Base-by-base conservation (phyloP, 2,888 invertebrate species). In the Germaria angustata region DNA sequence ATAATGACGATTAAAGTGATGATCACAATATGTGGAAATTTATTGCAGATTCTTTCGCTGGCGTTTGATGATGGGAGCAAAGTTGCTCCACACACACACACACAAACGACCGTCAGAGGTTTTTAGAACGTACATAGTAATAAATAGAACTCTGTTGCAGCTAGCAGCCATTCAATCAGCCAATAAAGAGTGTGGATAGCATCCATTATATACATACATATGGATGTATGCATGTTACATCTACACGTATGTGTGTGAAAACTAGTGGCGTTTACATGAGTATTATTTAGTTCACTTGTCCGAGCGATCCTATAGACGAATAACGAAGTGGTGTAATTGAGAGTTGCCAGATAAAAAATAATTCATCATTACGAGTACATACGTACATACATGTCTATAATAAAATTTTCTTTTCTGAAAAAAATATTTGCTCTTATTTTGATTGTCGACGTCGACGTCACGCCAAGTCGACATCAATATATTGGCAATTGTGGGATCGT, bases 151-250 rank as follows among this genome's bases (percentile, higher is more conserved):
- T 1, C 17, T 17, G 36, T 15, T 66, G 1, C 3, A 63, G 6
- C 39, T 39, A 36, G 24, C 32, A 17, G 9, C 11, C 57, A 49
- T 46, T 2, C 36, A 71, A 20, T 39, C 71, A 66, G 61, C 78
- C 81, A 81, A 78, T 81, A 57, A 51, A 55, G 57, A 55, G 68
- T 73, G 55, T 36, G 63, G 68, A 61, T 51, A 28, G 61, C 63
- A 69, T 34, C 44, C 63, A 63, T 81, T 61, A 68, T 77, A 46
- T 77, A 39, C 17, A n/a, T 32, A 24, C 4, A 24, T 24, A 34
- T 55, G 7, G 5, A 63, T 44, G 17, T 9, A 15, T 44, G n/a
- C 44, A 11, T 24, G n/a, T n/a, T n/a, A 2, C 1, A 17, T 41
- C n/a, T 55, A 13, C 2, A 44, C 13, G n/a, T n/a, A n/a, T n/a